Base-by-base conservation (phyloP, 35 echinoderm and acorn worm genomes). In the Heliocidaris tuberculata region DNA sequence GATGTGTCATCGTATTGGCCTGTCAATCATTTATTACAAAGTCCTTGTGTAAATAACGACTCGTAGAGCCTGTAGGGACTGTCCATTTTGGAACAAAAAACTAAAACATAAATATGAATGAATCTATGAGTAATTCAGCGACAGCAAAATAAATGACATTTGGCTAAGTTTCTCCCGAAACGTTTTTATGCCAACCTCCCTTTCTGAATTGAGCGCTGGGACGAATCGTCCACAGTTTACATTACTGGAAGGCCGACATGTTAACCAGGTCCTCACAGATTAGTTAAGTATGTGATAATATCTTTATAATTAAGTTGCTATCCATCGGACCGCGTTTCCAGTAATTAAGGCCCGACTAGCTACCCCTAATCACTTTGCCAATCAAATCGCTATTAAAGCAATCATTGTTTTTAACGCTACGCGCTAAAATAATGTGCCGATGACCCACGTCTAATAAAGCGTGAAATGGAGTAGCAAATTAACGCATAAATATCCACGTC, bases 331-430 rank as follows among this genome's bases (percentile, higher is more conserved):
- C 47, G 32, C 6, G 15, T 89, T 89, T 48, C 87, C 87, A 47
- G 87, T 89, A 89, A 89, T 89, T 89, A 89, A 89, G 47, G 24
- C 87, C 47, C 87, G 87, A 89, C 87, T 89, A 78, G 65, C 19
- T 78, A 19, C 27, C 47, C 87, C 31, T 48, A 32, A 89, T 89
- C 87, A 89, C 87, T 32, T 48, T 89, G 87, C 31, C 87, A 89
- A 89, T 89, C 31, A 89, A 48, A 48, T 19, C 32, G 31, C 47
- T 5, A 89, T 89, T 48, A 48, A 89, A 47, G 87, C 47, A 32
- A 89, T 89, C 87, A 89, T 89, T 89, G 87, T 89, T 89, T 89
- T 89, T 89, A 89, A 47, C 87, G 87, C 87, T 89, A 47, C 31
- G 31, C 87, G 87, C 87, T 48, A 47, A 48, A 48, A 32, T 89